phyloP scores from a whole-genome alignment of 1,140 invertebrate species.

The Orussus abietinus region DNA sequence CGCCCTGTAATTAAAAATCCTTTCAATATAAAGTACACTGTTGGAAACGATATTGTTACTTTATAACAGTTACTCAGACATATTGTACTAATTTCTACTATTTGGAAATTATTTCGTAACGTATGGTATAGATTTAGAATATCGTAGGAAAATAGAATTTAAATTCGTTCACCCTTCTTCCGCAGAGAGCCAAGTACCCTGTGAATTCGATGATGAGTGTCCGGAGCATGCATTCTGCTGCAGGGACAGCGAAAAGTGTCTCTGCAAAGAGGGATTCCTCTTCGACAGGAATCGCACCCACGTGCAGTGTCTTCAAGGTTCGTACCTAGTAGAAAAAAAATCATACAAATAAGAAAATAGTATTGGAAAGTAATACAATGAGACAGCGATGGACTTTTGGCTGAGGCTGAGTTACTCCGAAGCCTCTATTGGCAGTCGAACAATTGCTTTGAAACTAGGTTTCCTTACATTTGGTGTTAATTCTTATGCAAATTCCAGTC shows the following conservation, averaged over 20 bases:
- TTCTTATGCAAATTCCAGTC: slow-evolving; percentile 25
- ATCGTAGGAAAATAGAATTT: too few relatives aligned
- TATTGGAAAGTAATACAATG: neutral
- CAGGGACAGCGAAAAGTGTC: slow-evolving; percentile 27
- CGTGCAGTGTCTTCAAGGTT: slow-evolving; percentile 33
- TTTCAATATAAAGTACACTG: too few relatives aligned
- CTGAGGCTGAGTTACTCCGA: neutral
- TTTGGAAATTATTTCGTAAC: too few relatives aligned
- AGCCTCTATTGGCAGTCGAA: neutral
- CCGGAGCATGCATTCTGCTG: slow-evolving; percentile 34
- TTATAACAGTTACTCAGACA: too few relatives aligned
- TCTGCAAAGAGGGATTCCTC: slow-evolving; percentile 30
- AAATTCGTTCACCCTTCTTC: too few relatives aligned
- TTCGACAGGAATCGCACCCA: slow-evolving; percentile 28
- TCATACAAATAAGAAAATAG: slow-evolving; percentile 9
- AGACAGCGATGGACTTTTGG: slow-evolving; percentile 2
- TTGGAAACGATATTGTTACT: too few relatives aligned
- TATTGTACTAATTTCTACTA: too few relatives aligned
- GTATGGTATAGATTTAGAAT: too few relatives aligned
- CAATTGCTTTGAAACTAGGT: slow-evolving; percentile 1
- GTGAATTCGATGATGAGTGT: slow-evolving; percentile 34
- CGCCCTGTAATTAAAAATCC: too few relatives aligned
- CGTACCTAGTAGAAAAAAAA: neutral
- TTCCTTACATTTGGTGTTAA: slow-evolving; percentile 1
- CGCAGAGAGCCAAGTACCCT: slow-evolving; percentile 30